These are phyloP conservation scores for Grammatotria lemairii DNA, from an alignment of 2,113 vertebrate genomes.

Conservation along the genomic window DNA sequence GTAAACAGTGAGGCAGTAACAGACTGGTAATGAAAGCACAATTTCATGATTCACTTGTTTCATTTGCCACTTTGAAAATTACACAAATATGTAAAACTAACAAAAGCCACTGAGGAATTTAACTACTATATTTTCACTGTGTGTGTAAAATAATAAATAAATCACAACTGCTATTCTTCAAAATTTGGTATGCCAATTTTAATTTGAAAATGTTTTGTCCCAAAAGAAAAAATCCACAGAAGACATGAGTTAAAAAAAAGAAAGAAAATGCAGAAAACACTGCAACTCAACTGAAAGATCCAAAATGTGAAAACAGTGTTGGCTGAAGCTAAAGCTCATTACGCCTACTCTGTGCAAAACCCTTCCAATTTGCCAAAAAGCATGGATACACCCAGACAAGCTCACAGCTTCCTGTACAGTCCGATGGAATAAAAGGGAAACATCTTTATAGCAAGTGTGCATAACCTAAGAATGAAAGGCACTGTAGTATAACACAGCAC, in stretches of 20 bases:
- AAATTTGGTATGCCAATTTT: background rate
- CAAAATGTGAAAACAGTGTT: background rate
- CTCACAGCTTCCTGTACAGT: background rate
- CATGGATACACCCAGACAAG: background rate
- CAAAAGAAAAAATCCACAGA: background rate
- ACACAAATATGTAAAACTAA: background rate
- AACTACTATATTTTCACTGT: background rate
- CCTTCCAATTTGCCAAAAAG: background rate
- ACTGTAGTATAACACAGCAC: background rate
- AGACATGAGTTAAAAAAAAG: background rate
- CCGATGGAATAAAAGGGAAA: background rate
- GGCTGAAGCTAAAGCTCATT: background rate
- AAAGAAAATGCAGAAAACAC: background rate
- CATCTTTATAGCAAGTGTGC: background rate
- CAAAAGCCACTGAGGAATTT: background rate
- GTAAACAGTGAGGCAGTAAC: background rate
- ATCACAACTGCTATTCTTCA: background rate
- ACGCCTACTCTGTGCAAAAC: background rate
- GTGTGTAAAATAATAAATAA: background rate
- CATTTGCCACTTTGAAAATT: background rate
- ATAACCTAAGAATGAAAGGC: background rate
- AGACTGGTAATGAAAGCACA: background rate
- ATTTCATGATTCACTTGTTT: background rate
- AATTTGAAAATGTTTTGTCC: background rate
- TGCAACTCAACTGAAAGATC: background rate